phyloP scores from a whole-genome alignment of 2,113 vertebrate genomes.

The Oenanthe oenanthe region DNA sequence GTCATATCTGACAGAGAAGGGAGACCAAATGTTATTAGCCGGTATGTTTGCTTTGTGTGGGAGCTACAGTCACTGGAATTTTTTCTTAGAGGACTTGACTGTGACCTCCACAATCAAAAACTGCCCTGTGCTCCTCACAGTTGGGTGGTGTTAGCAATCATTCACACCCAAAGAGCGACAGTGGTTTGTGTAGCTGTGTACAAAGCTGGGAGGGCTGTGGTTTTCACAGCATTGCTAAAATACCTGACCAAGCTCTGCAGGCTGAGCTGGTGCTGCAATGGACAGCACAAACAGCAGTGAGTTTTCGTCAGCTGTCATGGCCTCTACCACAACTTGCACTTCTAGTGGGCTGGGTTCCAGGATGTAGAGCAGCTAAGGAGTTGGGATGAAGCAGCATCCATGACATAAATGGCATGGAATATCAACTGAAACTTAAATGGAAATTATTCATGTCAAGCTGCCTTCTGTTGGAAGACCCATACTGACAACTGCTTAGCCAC shows the following conservation, averaged over 20 bases:
- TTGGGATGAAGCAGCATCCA: background rate
- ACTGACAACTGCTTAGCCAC: background rate
- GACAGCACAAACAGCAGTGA: background rate
- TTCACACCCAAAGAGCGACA: background rate
- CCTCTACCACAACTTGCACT: background rate
- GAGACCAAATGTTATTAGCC: background rate
- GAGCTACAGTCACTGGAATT: background rate
- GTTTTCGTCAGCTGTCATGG: background rate
- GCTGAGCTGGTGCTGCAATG: background rate
- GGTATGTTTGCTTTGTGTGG: background rate
- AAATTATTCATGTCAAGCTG: background rate
- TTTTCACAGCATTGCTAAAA: background rate
- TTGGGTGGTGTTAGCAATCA: background rate
- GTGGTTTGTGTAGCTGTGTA: background rate
- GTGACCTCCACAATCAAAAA: background rate
- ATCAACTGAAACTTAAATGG: background rate
- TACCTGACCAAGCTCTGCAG: background rate
- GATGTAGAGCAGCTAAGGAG: background rate
- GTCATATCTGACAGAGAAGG: background rate
- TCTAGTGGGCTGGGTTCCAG: background rate
- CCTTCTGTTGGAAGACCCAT: background rate
- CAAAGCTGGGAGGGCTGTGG: background rate
- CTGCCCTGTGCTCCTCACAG: background rate
- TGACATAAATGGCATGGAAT: background rate
- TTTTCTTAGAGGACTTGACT: slow-evolving; percentile 9